Base-by-base conservation (phyloP, 2,888 invertebrate genomes). In the Augochlorella aurata region DNA sequence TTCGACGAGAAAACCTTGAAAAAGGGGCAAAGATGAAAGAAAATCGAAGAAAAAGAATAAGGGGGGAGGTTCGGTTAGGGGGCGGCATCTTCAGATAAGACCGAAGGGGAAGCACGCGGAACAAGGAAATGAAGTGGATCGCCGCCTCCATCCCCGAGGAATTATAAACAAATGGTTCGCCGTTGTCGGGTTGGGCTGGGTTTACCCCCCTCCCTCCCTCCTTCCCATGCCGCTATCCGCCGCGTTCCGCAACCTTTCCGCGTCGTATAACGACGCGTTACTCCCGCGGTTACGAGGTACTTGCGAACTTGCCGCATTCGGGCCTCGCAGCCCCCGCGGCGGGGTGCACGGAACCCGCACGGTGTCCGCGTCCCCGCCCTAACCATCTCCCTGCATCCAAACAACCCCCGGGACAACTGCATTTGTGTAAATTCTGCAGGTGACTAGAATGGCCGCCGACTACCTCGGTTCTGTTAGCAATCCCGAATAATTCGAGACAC, bases 221-320 rank as follows among this genome's bases (percentile, higher is more conserved):
- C 47, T 16, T 38, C 3, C 38, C 38, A 0, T 4, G 38, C 38
- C 4, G 65, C 24, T n/a, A 44, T 29, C 38, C 67, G 74, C 18
- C 49, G 29, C 54, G 50, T 63, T 44, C 54, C 47, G 8, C 72
- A 38, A 66, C 75, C 72, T 66, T 52, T 49, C 65, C 80, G 52
- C 29, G 69, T 61, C 58, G 68, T 69, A 68, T 79, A 90, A 89
- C 85, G 87, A 86, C 87, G 80, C 85, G 88, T 89, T 84, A 88
- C 86, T 88, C 82, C 76, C 83, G 61, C 73, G 79, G 89, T 90
- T 89, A 90, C 89, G 88, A 89, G 80, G 85, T 82, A 85, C 89
- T 89, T 87, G 82, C 82, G 75, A 89, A 88, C 77, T 89, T 83
- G 81, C 73, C 85, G 82, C 82, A 87, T 86, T 84, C 84, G 76